A percentile compares a stretch with the other conserved stretches of the same genome.
Conservation (phyloP, 2,888 invertebrate genomes). For the Argyra leucocephala region DNA sequence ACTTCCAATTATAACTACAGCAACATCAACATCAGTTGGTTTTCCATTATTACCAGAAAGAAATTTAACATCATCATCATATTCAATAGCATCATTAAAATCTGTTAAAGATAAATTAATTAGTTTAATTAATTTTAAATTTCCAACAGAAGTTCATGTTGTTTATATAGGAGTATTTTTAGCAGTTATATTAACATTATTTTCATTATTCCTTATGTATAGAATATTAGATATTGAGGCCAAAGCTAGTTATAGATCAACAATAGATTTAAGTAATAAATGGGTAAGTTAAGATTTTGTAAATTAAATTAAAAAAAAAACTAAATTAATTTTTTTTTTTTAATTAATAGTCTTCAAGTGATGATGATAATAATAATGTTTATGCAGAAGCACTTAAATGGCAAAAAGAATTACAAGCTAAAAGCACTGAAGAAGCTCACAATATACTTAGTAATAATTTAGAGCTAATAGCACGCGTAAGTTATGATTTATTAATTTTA, state of each 20-base stretch:
- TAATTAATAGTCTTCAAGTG: constrained; percentile 35
- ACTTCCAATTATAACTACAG: constrained; percentile 23
- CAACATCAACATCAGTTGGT: constrained; percentile 24
- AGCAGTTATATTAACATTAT: constrained; percentile 36
- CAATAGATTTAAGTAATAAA: constrained; percentile 36
- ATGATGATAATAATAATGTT: constrained; percentile 51
- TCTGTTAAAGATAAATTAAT: constrained; percentile 25
- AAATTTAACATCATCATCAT: constrained; percentile 16
- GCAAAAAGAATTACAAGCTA: constrained; percentile 60
- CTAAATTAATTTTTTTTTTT: constrained; percentile 11
- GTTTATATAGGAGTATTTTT: constrained; percentile 39
- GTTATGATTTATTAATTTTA: constrained; percentile 16
- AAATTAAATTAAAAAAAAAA: background rate
- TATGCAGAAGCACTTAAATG: constrained; percentile 60
- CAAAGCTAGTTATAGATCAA: constrained; percentile 38
- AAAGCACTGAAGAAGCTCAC: constrained; percentile 62
- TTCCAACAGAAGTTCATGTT: constrained; percentile 38
- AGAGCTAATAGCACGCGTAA: constrained; percentile 70
- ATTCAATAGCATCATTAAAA: constrained; percentile 23
- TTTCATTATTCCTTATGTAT: constrained; percentile 40
- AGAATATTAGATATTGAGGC: constrained; percentile 42
- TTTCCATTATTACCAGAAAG: constrained; percentile 22
- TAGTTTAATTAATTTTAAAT: constrained; percentile 30
- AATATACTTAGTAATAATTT: constrained; percentile 67
- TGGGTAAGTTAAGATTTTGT: constrained; percentile 33